Evolutionary conservation across 2,797 vertebrate species (phyloP), one percentile per base, ranked within the genome.

Genomic region (Anabas testudineus): DNA sequence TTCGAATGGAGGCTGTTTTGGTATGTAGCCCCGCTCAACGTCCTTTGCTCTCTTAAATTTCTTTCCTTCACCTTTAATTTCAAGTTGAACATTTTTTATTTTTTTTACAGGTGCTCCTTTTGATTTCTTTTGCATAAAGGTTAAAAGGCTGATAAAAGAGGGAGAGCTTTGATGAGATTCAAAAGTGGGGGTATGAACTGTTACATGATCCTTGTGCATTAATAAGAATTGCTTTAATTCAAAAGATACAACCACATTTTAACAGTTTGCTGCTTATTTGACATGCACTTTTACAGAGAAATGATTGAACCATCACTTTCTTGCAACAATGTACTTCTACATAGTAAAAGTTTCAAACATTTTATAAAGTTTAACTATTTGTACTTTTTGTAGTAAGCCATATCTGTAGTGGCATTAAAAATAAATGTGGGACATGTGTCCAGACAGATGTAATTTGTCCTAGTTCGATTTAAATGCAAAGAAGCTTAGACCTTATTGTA

Each of bases 161-260:
- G 24, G 15, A 55, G 60, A 4, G 12, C 56, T 68, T 57, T 70
- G 71, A 60, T 75, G 21, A 37, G 48, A 76, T 49, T 70, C 36
- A 10, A 36, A 10, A 46, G 67, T 9, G 15, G 14, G 42, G 42
- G 14, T 49, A 28, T 1, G 36, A 66, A 58, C 68, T 16, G 13
- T 47, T 61, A 24, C 62, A 65, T 24, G 41, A 76, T 51, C 43
- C 54, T 34, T 24, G 28, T 14, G 55, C 60, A 69, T 73, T 70
- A 58, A 61, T 53, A 60, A 70, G 52, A n/a, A 39, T 18, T 0
- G 4, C 24, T 67, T 59, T 24, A n/a, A 61, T 54, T 60, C 19
- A 19, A 66, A 75, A 15, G 73, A 65, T 2, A 34, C 24, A 45
- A 34, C 10, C 18, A 24, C 16, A 10, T 64, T 52, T 71, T 10